phyloP scores from a whole-genome alignment of 2,797 vertebrate species.

The Tokudaia muenninki region DNA sequence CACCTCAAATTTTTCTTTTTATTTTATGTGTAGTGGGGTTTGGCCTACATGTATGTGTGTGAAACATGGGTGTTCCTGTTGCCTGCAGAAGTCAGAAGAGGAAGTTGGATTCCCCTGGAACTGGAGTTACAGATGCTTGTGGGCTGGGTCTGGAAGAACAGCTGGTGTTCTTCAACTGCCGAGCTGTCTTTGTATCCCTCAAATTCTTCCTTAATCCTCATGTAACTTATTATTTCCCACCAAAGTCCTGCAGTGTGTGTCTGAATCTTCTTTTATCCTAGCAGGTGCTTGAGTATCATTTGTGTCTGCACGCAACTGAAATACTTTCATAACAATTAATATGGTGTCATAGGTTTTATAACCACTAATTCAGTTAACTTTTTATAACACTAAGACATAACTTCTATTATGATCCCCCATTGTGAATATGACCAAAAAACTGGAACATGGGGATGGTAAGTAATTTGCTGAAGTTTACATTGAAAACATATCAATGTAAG shows the following conservation, averaged over 20 bases:
- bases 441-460: neutral
- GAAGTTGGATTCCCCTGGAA: no score
- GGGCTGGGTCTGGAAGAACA: neutral
- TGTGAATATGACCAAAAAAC: constrained; percentile 24
- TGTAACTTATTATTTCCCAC: constrained; percentile 53
- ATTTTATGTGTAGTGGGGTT: neutral
- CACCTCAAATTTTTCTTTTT: neutral
- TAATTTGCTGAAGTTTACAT: neutral
- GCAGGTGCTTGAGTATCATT: neutral
- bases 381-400: constrained; percentile 21
- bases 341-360: constrained; percentile 26
- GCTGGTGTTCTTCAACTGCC: neutral
- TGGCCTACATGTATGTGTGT: neutral
- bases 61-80: neutral
- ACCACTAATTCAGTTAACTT: constrained; percentile 39
- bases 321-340: constrained; percentile 18
- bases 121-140: neutral
- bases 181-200: neutral
- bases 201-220: constrained; percentile 4
- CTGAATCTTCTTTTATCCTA: neutral
- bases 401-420: neutral
- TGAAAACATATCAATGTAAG: neutral
- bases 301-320: neutral
- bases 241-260: neutral
- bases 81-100: neutral